Base-by-base conservation (phyloP, 2,113 vertebrate species). In the Felis chaus region DNA sequence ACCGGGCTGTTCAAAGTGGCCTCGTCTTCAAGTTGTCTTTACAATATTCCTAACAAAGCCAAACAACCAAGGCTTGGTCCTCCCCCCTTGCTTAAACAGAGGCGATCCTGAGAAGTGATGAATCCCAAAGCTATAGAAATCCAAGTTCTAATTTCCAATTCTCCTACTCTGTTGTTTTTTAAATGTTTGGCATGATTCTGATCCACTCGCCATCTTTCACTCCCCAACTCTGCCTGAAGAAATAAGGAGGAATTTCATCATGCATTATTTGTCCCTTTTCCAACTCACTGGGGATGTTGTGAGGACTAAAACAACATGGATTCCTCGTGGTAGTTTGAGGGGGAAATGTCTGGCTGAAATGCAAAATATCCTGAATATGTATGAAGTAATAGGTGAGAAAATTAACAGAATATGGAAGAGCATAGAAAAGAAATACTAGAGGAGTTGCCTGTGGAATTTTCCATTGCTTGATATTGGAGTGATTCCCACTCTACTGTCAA, bases 391-490 rank as follows among this genome's bases (percentile, higher is more conserved):
- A 27, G 87, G 41, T 48, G 48, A 74, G 21, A 31, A 31, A 76
- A 45, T 74, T 76, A 69, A 45, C 16, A 36, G 57, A 71, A 82
- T 68, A 84, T 27, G 7, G n/a, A 78, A 92, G 5, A 76, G 36
- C 12, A 16, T 2, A 94, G 19, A 85, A 48, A 92, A 94, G 39
- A 97, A 96, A 96, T 66, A 41, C 36, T 50, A 15, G 27, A 57
- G 63, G 87, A 92, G 13, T 21, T 68, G 76, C 25, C 89, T 41
- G 39, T 80, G 41, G 71, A 91, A 91, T 94, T 96, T 96, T 91
- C 85, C 88, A 94, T 29, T 69, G 90, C 80, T 93, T 88, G 39
- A 87, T 23, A 50, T 29, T 92, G 29, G 63, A 90, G 89, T 31
- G 39, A 92, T 63, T 95, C 66, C 90, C 10, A 5, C 48, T 16